These are phyloP conservation scores for Propithecus perrieri DNA, from an alignment of 2,797 vertebrate genomes.

Conservation along the genomic window DNA sequence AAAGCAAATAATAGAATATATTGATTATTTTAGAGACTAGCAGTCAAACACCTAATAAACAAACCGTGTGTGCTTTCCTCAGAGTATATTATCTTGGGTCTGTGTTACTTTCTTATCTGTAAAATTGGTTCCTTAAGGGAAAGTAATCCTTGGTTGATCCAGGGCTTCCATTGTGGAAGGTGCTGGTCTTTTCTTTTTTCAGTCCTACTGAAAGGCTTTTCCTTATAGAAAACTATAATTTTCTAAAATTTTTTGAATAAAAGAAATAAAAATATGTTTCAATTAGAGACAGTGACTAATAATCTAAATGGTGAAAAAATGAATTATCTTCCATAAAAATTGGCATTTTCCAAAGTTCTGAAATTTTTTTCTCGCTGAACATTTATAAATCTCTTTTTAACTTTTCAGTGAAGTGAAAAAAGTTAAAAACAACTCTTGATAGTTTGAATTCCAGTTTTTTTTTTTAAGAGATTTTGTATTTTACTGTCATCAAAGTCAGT, in stretches of 20 bases:
- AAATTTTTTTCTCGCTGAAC: background rate
- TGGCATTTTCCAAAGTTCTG: constrained; percentile 3
- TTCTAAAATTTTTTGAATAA: background rate
- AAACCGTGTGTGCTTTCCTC: background rate
- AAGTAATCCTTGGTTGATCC: background rate
- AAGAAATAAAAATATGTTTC: background rate
- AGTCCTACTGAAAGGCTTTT: background rate
- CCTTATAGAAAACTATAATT: background rate
- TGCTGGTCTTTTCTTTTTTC: background rate
- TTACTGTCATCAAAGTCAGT: constrained; percentile 43
- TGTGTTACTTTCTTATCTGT: background rate
- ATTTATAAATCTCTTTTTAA: constrained; percentile 39
- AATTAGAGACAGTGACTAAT: background rate
- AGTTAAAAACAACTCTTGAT: constrained; percentile 39
- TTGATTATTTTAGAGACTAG: background rate
- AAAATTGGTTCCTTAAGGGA: background rate
- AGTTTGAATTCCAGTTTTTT: constrained; percentile 44
- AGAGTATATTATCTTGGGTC: background rate
- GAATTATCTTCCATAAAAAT: background rate
- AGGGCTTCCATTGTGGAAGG: background rate
- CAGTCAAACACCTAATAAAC: background rate
- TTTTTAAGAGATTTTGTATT: constrained; percentile 23
- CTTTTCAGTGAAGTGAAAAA: constrained; percentile 36
- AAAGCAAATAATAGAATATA: constrained; percentile 16
- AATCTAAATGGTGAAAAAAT: background rate